Percentiles rank a stretch among this genome's conserved stretches.
Evolutionary conservation across 23 tunicate genomes (phyloP).

Genomic region (Styela plicata): DNA sequence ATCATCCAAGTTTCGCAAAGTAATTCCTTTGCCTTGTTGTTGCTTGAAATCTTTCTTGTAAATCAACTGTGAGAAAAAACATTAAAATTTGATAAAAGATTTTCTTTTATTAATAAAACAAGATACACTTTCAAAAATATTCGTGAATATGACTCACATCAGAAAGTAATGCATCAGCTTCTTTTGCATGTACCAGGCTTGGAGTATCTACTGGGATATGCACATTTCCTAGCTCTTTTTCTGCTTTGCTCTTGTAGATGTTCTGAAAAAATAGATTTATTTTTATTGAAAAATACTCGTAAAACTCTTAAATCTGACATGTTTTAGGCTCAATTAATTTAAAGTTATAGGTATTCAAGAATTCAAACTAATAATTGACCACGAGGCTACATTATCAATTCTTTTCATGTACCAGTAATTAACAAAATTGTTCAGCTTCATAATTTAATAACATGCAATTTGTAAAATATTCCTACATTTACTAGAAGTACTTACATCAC

Average conservation of each 20-base stretch:
- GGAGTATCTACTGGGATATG: slow-evolving; percentile 66
- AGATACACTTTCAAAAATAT: too few relatives aligned
- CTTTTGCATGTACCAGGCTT: slow-evolving; percentile 65
- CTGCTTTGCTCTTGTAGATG: slow-evolving; percentile 68
- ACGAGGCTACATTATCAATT: too few relatives aligned
- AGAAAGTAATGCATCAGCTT: slow-evolving; percentile 48
- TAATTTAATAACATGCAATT: too few relatives aligned
- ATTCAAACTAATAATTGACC: too few relatives aligned
- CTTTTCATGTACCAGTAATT: too few relatives aligned
- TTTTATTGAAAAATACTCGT: not conserved
- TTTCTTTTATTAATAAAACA: too few relatives aligned
- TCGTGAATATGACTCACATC: slow-evolving; percentile 79
- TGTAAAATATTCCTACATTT: too few relatives aligned
- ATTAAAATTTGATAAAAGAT: too few relatives aligned
- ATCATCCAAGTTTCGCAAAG: slow-evolving; percentile 35
- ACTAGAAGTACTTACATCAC: slow-evolving; percentile 70
- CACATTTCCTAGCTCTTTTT: slow-evolving; percentile 36
- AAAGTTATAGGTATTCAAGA: too few relatives aligned
- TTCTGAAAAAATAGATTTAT: slow-evolving; percentile 19
- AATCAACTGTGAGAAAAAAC: slow-evolving; percentile 38
- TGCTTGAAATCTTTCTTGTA: slow-evolving; percentile 39
- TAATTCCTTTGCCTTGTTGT: slow-evolving; percentile 75
- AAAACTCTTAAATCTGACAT: not conserved
- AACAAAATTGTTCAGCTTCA: too few relatives aligned
- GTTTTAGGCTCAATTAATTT: not conserved